Conservation (phyloP, 2,797 vertebrate species). For the Phalloptychus januarius region DNA sequence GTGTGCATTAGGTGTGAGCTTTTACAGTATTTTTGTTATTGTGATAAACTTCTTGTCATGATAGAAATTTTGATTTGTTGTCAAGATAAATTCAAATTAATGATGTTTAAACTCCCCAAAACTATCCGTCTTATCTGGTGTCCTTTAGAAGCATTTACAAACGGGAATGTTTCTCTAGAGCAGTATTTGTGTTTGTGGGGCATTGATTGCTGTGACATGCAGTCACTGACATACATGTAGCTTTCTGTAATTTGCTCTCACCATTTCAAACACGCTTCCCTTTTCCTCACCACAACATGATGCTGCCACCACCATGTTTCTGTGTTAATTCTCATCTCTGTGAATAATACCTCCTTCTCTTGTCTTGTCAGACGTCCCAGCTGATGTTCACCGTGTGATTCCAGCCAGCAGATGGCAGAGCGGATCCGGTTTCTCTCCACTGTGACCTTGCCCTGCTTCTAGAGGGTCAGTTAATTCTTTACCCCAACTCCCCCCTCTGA, state of each 20-base stretch:
- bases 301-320: background rate
- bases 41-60: no score
- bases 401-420: conserved; percentile 67
- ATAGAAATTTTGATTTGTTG: no score
- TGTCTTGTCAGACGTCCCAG: conserved; percentile 10
- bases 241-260: background rate
- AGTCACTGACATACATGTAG: background rate
- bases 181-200: no score
- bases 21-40: no score
- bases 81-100: no score
- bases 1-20: background rate
- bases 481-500: background rate
- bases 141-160: no score
- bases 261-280: background rate
- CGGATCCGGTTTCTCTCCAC: background rate
- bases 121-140: no score
- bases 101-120: no score
- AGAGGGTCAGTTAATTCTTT: conserved; percentile 37
- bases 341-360: background rate
- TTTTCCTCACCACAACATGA: background rate
- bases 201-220: no score
- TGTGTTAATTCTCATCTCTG: background rate
- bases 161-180: no score
- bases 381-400: conserved; percentile 6
- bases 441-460: conserved; percentile 60